These are phyloP conservation scores for Drosophila sucinea DNA, from an alignment of 1,140 invertebrate species.

Conservation along the genomic window DNA sequence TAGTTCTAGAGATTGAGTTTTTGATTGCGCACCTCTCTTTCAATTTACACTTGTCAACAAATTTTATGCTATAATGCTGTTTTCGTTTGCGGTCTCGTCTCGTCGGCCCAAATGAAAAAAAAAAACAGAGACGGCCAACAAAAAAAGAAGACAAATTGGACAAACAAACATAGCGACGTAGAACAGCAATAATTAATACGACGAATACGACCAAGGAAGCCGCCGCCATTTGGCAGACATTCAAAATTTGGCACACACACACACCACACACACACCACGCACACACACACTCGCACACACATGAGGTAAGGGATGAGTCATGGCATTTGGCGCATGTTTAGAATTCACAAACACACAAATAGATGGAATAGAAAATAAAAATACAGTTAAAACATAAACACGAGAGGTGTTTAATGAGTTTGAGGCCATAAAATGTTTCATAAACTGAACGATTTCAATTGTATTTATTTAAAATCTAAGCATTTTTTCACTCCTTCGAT, in stretches of 20 bases:
- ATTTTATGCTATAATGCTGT: constrained; percentile 56
- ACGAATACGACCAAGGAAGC: constrained; percentile 70
- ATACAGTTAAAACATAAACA: constrained; percentile 53
- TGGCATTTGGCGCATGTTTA: constrained; percentile 77
- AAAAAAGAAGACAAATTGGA: constrained; percentile 77
- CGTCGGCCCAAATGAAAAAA: constrained; percentile 20
- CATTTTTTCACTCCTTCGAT: too few species aligned
- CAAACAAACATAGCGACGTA: constrained; percentile 79
- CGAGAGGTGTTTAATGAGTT: constrained; percentile 45
- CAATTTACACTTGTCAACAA: constrained; percentile 77
- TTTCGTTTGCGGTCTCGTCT: constrained; percentile 21
- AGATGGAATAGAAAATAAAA: constrained; percentile 51
- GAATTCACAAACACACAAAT: constrained; percentile 67
- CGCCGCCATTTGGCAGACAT: constrained; percentile 78
- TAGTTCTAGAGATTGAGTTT: constrained; percentile 68
- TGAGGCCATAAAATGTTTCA: background rate
- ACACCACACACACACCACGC: constrained; percentile 21
- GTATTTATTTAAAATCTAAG: too few species aligned
- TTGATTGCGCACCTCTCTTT: constrained; percentile 25
- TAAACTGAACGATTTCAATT: background rate
- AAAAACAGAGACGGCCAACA: constrained; percentile 76
- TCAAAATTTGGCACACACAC: constrained; percentile 64
- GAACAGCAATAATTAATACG: constrained; percentile 82
- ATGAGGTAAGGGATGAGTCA: constrained; percentile 59
- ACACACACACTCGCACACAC: constrained; percentile 23